Evolutionary conservation across 2,888 invertebrate genomes (phyloP), one percentile per base, ranked within the genome.

Genomic region (Dasypogon diadema): DNA sequence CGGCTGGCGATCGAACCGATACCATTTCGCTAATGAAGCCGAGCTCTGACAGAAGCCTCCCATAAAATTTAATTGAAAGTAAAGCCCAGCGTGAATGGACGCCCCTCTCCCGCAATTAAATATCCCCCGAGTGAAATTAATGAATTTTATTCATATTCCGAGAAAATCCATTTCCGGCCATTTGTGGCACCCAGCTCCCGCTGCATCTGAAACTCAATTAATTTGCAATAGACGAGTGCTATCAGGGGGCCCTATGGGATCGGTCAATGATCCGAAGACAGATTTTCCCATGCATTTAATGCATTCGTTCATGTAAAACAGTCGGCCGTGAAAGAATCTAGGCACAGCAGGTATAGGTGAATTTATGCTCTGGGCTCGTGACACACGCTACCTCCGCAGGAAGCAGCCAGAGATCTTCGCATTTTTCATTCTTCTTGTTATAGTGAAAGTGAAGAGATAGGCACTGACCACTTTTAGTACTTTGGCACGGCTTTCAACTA

Each of bases 81-180:
- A 42, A 42, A 42, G n/a, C 12, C n/a, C 42, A 42, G n/a, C 42
- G n/a, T 42, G 42, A 6, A 42, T 12, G 8, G 3, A 3, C 30
- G 10, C 34, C n/a, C 42, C 42, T 12, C 42, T 12, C n/a, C n/a
- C 8, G 8, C 42, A 42, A 42, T 42, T 42, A 42, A 42, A 6
- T 12, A n/a, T 42, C 42, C 42, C 30, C 8, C 2, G 2, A n/a
- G 0, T 42, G n/a, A n/a, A 42, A 12, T 42, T 42, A 42, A 42
- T 42, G 42, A 42, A 42, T 42, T 42, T 42, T 42, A 42, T 42
- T 42, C 42, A 42, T 42, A 42, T 42, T 42, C 12, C 42, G 42
- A 42, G 42, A 42, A 42, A 42, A 42, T 42, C 42, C 42, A 42
- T 42, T 42, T 42, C 42, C 42, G n/a, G 42, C 42, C 42, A 42